These are phyloP conservation scores for Pocillopora verrucosa DNA, from an alignment of 64 coral and sea anemone species.

Conservation along the genomic window DNA sequence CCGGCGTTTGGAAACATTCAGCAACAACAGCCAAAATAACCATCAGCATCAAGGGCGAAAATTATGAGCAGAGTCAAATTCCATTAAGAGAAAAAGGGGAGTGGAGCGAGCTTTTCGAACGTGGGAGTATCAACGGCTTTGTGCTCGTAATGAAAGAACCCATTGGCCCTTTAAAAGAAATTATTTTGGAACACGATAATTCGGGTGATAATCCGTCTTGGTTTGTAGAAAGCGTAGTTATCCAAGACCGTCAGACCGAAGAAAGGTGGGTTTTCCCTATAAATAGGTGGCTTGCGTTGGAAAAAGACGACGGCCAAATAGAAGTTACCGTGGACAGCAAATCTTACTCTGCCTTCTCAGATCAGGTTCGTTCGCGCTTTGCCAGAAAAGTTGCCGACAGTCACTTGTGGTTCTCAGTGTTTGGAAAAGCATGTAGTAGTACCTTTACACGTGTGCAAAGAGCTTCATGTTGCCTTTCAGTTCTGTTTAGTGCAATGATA, in stretches of 20 bases:
- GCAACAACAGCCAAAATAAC: neutral
- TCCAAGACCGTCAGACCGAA: constrained; percentile 30
- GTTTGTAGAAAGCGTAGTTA: constrained; percentile 17
- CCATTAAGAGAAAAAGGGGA: neutral
- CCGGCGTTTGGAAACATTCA: neutral
- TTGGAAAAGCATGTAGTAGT: constrained; percentile 17
- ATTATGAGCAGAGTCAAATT: neutral
- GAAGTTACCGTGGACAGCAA: constrained; percentile 4
- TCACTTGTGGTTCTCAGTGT: constrained; percentile 46
- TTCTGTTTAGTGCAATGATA: constrained; percentile 29
- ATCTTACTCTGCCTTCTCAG: neutral
- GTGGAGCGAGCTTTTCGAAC: neutral
- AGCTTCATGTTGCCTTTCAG: constrained; percentile 21
- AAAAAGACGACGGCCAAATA: constrained; percentile 30
- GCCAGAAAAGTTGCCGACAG: neutral
- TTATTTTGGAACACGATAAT: constrained; percentile 50
- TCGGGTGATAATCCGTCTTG: constrained; percentile 28
- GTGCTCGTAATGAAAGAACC: constrained; percentile 4
- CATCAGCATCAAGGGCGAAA: neutral
- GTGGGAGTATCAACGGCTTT: constrained; percentile 27
- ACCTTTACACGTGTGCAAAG: constrained; percentile 31
- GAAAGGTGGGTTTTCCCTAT: constrained; percentile 16
- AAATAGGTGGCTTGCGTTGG: constrained; percentile 52
- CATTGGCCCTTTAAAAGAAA: constrained; percentile 5
- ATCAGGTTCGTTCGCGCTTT: neutral